phyloP scores from a whole-genome alignment of 2,113 vertebrate species.

The Mesoclemmys tuberculata region DNA sequence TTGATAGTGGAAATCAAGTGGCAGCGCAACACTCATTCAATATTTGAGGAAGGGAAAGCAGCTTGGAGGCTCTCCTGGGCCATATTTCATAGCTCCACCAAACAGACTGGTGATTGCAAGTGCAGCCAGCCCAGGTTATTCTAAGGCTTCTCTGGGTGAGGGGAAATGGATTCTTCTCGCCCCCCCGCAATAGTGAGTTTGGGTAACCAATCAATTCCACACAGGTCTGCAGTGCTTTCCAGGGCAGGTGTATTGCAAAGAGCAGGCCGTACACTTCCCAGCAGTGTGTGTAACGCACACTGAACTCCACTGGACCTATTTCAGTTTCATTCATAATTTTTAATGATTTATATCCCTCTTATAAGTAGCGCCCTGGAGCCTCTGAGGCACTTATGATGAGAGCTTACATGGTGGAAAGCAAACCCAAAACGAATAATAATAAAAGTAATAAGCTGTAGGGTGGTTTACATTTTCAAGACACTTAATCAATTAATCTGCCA shows the following conservation, averaged over 20 bases:
- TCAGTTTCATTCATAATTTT: slow-evolving; percentile 29
- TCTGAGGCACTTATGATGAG: neutral
- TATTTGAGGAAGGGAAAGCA: slow-evolving; percentile 44
- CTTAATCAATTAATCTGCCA: neutral
- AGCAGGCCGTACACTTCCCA: neutral
- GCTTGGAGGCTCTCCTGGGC: neutral
- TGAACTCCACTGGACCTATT: neutral
- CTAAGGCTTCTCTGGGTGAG: neutral
- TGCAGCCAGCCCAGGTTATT: neutral
- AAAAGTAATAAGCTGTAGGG: neutral
- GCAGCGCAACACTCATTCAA: slow-evolving; percentile 41
- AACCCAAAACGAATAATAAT: slow-evolving; percentile 31
- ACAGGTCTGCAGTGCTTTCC: neutral
- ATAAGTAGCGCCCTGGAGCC: neutral
- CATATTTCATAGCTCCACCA: slow-evolving; percentile 57
- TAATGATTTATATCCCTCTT: neutral
- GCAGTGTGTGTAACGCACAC: neutral
- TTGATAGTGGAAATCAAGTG: slow-evolving; percentile 49
- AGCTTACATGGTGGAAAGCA: neutral
- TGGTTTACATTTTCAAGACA: slow-evolving; percentile 13
- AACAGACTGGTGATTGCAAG: slow-evolving; percentile 40
- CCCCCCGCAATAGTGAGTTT: neutral
- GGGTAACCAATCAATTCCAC: neutral
- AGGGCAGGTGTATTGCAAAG: neutral
- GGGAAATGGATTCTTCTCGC: neutral